Percentiles rank a stretch among this genome's conserved stretches.
Conservation (phyloP, 2,113 vertebrate genomes). For the Cepphus grylle region DNA sequence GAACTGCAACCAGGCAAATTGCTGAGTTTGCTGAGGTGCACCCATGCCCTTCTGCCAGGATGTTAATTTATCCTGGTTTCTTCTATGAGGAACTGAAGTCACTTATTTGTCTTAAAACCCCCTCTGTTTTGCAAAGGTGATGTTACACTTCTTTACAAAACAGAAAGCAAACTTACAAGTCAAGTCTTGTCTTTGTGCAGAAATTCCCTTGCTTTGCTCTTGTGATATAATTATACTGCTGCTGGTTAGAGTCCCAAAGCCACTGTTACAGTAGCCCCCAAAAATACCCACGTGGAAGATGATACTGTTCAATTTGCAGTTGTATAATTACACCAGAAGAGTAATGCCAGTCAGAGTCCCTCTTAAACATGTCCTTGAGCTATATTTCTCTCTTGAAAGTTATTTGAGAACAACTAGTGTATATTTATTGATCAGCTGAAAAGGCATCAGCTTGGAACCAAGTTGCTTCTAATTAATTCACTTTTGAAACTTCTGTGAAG, state of each 20-base stretch:
- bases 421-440: conserved; percentile 17
- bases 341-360: not conserved
- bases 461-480: not conserved
- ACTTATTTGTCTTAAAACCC: not conserved
- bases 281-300: not conserved
- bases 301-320: not conserved
- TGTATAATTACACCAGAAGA: conserved; percentile 5
- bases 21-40: not conserved
- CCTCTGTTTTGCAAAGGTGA: not conserved
- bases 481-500: not conserved
- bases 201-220: not conserved
- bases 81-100: not conserved
- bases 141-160: not conserved
- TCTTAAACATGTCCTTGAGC: not conserved
- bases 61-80: not conserved
- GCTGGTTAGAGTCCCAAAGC: not conserved
- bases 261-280: not conserved
- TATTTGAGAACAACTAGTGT: not conserved
- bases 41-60: not conserved
- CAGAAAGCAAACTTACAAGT: not conserved
- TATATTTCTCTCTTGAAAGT: conserved; percentile 23
- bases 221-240: not conserved
- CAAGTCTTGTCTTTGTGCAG: not conserved
- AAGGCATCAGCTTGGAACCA: not conserved
- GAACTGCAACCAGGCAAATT: not conserved